Base-by-base conservation (phyloP, 2,888 invertebrate genomes). In the Melipona bicolor region DNA sequence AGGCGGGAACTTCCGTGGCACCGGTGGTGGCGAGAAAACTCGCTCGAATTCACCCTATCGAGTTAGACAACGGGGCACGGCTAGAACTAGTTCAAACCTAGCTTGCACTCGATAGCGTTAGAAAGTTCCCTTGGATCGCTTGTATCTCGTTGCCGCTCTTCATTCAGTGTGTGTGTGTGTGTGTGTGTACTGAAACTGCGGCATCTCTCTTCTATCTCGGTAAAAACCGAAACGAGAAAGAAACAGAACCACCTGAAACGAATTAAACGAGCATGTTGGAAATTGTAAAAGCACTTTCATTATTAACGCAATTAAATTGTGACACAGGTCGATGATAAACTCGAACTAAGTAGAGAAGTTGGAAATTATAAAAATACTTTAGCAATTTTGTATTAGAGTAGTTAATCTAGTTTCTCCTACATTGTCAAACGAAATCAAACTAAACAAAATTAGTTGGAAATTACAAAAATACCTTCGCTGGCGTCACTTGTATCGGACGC, bases 61-160 rank as follows among this genome's bases (percentile, higher is more conserved):
- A 49, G 81, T 76, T 76, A 68, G 71, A 76, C 81, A 83, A 83
- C 67, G 36, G 9, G 36, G 17, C n/a, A 15, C 61, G 65, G 32
- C n/a, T 49, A n/a, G 65, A 73, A 81, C 81, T 81, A 64, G 81
- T 83, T 81, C 71, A 67, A 80, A 67, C 81, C 70, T 52, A 50
- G 56, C 56, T 32, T 59, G 32, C 78, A 68, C 81, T 78, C 71
- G 81, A 81, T 81, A 75, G 75, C 81, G 71, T 71, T 80, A 64
- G 65, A 71, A 81, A 82, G 71, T 82, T 83, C 27, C 43, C 13
- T 17, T 19, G 68, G 36, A 49, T n/a, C 71, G 72, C 32, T 54
- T 79, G 79, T 68, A 27, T n/a, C 62, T 77, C 65, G 65, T 71
- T 52, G n/a, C 68, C 19, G 32, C 24, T n/a, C 59, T 72, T 72